These are phyloP conservation scores for Chaenocephalus aceratus DNA, from an alignment of 2,113 vertebrate genomes.

Conservation along the genomic window DNA sequence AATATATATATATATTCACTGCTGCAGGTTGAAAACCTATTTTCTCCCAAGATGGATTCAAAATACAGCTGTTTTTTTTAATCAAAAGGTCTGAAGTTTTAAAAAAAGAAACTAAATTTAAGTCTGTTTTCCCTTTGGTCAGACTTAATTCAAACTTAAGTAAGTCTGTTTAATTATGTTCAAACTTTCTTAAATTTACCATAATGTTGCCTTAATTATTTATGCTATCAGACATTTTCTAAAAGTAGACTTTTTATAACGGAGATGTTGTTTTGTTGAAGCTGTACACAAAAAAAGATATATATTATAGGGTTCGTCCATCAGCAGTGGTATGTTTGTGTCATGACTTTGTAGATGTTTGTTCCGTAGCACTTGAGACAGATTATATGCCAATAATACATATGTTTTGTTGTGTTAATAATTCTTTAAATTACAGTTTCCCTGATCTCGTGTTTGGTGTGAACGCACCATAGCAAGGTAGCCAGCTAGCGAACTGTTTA, in stretches of 20 bases:
- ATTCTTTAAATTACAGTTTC: constrained; percentile 38
- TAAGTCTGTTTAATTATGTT: not conserved
- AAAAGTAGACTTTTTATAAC: not conserved
- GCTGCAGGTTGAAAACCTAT: constrained; percentile 64
- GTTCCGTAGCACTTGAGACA: constrained; percentile 70
- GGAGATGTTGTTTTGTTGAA: constrained; percentile 12
- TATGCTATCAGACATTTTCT: constrained; percentile 28
- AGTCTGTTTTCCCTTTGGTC: not conserved
- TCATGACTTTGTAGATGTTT: constrained; percentile 57
- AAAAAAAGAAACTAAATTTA: not conserved
- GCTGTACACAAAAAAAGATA: not conserved
- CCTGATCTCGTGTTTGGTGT: not conserved
- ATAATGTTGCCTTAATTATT: constrained; percentile 60
- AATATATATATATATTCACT: constrained; percentile 48
- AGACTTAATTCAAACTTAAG: not conserved
- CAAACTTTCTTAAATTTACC: not conserved
- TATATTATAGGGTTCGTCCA: not conserved
- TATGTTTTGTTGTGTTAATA: constrained; percentile 38
- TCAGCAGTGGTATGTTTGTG: constrained; percentile 39
- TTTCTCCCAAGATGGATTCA: not conserved
- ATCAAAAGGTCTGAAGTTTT: not conserved
- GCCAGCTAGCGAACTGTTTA: no score
- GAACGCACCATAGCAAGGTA: no score
- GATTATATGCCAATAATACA: constrained; percentile 65
- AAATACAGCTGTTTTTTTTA: not conserved